Conservation (phyloP, 2,113 vertebrate genomes). For the Coregonus clupeaformis region DNA sequence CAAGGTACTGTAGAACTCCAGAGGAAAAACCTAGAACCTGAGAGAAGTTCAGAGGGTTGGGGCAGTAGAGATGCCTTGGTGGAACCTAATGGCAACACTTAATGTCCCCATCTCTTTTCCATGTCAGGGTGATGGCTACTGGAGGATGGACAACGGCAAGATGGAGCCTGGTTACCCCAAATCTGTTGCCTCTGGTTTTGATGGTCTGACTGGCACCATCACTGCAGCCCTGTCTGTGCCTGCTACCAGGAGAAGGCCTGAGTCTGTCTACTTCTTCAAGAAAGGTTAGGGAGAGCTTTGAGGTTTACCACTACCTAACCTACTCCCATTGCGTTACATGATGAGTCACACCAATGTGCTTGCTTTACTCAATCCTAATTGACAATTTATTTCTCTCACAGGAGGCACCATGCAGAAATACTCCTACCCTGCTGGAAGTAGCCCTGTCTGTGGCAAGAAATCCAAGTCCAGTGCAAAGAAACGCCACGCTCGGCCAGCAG, state of each 20-base stretch:
- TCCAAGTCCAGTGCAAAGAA: background rate
- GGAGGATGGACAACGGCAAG: slow-evolving; percentile 81
- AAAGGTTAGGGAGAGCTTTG: slow-evolving; percentile 65
- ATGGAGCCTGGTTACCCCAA: slow-evolving; percentile 81
- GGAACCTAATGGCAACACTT: too few species aligned
- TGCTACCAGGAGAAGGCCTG: slow-evolving; percentile 71
- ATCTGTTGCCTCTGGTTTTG: slow-evolving; percentile 76
- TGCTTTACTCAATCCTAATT: background rate
- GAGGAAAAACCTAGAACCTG: too few species aligned
- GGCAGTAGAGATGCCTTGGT: background rate
- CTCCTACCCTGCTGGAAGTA: slow-evolving; percentile 71
- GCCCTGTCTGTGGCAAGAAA: slow-evolving; percentile 62
- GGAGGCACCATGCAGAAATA: slow-evolving; percentile 81
- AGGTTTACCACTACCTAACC: background rate
- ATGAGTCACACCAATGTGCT: background rate
- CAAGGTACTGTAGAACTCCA: slow-evolving; percentile 68
- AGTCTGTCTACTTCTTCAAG: slow-evolving; percentile 83
- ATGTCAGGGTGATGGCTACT: slow-evolving; percentile 76
- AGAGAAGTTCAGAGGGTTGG: too few species aligned
- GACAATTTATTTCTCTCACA: slow-evolving; percentile 31
- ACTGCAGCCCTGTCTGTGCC: slow-evolving; percentile 76
- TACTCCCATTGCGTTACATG: background rate
- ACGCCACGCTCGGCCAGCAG: slow-evolving; percentile 46
- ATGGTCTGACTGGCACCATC: slow-evolving; percentile 78
- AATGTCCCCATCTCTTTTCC: too few species aligned